Percentiles rank a stretch among this genome's conserved stretches.
These are phyloP conservation scores for Scotopteryx bipunctaria DNA, from an alignment of 2,888 invertebrate species.

Conservation along the genomic window DNA sequence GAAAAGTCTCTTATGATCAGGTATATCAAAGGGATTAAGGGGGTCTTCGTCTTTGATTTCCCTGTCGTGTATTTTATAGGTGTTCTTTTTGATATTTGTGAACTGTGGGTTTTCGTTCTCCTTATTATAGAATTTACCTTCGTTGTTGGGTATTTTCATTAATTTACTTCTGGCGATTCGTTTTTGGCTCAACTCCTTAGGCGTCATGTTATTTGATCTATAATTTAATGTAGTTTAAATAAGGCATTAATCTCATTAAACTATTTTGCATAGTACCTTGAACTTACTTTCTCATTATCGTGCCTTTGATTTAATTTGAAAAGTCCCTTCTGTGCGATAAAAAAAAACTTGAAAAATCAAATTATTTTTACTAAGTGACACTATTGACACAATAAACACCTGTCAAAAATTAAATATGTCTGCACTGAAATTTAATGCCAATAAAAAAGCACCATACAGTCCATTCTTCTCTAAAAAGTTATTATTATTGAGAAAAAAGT, in stretches of 20 bases:
- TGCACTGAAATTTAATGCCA: no score
- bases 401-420: no score
- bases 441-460: no score
- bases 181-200: constrained; percentile 32
- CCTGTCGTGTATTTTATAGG: constrained; percentile 25
- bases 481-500: no score
- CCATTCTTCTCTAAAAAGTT: no score
- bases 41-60: constrained; percentile 22
- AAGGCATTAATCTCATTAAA: not conserved
- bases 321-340: no score
- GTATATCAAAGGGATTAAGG: constrained; percentile 43
- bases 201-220: constrained; percentile 26
- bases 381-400: no score
- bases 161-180: constrained; percentile 25
- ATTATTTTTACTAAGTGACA: no score
- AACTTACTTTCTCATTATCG: constrained; percentile 6
- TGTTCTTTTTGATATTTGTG: constrained; percentile 12
- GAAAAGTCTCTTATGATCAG: constrained; percentile 36
- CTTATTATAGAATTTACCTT: constrained; percentile 21
- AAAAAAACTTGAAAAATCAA: no score
- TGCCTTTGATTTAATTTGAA: not conserved
- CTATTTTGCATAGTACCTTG: not conserved
- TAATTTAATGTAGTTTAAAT: constrained; percentile 3
- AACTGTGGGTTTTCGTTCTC: constrained; percentile 29
- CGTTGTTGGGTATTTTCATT: constrained; percentile 29